A percentile compares a stretch with the other conserved stretches of the same genome.
phyloP scores from a whole-genome alignment of 2,797 vertebrate genomes.

The Telmatherina bonti region DNA sequence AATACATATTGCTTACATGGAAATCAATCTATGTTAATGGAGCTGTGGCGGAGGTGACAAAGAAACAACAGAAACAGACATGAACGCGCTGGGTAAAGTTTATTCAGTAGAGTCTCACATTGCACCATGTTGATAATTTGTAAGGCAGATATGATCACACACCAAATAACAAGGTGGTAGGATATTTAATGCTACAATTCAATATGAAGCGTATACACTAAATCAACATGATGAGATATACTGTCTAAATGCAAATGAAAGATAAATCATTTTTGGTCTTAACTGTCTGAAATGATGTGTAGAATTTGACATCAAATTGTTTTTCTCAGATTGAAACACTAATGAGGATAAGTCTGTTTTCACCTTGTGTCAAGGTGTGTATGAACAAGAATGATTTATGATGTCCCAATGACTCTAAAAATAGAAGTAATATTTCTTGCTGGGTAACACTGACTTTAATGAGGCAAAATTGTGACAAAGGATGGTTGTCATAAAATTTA shows the following conservation, averaged over 20 bases:
- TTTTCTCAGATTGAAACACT: neutral
- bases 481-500: no score
- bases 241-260: no score
- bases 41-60: neutral
- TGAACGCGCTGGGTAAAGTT: neutral
- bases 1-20: neutral
- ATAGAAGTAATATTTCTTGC: no score
- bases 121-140: neutral
- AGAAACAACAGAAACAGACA: slow-evolving; percentile 2
- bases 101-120: neutral
- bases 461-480: no score
- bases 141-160: neutral
- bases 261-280: no score
- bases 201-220: neutral
- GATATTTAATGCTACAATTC: neutral
- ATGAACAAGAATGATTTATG: neutral
- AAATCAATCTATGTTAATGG: neutral
- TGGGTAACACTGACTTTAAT: no score
- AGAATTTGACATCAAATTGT: neutral
- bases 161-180: neutral
- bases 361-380: neutral
- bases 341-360: neutral
- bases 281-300: neutral
- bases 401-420: no score
- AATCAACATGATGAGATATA: no score